Evolutionary conservation across 2,888 invertebrate genomes (phyloP).

Genomic region (Tromatobia lineatoria): DNA sequence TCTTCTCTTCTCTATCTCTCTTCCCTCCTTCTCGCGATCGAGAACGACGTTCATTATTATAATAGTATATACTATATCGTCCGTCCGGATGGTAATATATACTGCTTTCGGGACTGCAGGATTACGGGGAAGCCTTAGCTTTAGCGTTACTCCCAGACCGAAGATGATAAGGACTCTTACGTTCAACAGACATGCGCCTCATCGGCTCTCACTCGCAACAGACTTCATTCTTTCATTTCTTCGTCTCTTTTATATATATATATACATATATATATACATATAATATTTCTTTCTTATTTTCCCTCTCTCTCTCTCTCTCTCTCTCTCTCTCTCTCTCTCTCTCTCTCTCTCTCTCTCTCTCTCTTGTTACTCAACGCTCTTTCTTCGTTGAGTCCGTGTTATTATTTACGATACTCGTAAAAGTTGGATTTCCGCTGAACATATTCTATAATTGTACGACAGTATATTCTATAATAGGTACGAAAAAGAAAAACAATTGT

Average conservation of each 20-base stretch:
- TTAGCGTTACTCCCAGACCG: constrained; percentile 3
- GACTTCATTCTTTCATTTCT: not conserved
- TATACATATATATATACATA: not conserved
- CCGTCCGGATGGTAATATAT: not conserved
- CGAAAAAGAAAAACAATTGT: constrained; percentile 19
- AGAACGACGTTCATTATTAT: constrained; percentile 23
- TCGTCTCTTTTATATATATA: not conserved
- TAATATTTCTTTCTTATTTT: not conserved
- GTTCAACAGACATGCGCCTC: constrained; percentile 11
- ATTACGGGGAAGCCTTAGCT: constrained; percentile 1
- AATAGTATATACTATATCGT: constrained; percentile 12
- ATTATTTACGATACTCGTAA: constrained; percentile 50
- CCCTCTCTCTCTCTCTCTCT: not conserved
- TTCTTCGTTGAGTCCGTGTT: constrained; percentile 6
- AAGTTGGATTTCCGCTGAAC: constrained; percentile 33
- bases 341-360: constrained; percentile 11
- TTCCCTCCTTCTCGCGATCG: constrained; percentile 31
- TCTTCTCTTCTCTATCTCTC: constrained; percentile 31
- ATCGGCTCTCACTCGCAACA: constrained; percentile 37
- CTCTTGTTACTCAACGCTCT: constrained; percentile 25
- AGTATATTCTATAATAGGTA: constrained; percentile 23
- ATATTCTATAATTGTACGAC: constrained; percentile 43
- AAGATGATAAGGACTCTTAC: not conserved
- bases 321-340: constrained; percentile 12
- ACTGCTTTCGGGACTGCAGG: not conserved